Evolutionary conservation across 2,888 invertebrate genomes (phyloP).

Genomic region (Brachyptera putata): DNA sequence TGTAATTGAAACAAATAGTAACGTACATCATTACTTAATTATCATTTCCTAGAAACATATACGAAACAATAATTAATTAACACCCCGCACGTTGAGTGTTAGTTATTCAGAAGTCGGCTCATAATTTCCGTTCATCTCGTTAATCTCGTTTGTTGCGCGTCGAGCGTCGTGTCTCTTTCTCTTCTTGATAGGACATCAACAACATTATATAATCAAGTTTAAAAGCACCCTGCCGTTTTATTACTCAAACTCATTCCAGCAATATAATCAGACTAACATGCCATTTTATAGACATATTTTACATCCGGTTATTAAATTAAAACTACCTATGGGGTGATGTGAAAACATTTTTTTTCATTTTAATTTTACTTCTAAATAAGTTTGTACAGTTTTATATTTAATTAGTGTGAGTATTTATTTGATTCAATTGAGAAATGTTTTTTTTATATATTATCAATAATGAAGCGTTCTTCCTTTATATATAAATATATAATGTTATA

Average conservation of each 20-base stretch:
- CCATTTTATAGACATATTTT: constrained; percentile 2
- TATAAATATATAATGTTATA: background rate
- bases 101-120: no score
- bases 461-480: no score
- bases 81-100: background rate
- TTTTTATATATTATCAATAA: no score
- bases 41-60: background rate
- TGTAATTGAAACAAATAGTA: no score
- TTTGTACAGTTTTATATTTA: no score
- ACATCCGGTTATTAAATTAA: background rate
- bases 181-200: background rate
- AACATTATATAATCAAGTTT: background rate
- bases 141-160: background rate
- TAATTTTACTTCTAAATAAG: no score
- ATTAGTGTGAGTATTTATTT: no score
- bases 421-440: no score
- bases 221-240: background rate
- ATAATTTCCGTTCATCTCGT: background rate
- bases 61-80: background rate
- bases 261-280: background rate
- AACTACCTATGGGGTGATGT: background rate
- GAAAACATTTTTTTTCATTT: no score
- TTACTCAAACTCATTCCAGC: background rate
- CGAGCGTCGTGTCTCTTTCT: background rate
- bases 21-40: no score